phyloP scores from a whole-genome alignment of 2,797 vertebrate genomes.

The Pelobates cultripes region DNA sequence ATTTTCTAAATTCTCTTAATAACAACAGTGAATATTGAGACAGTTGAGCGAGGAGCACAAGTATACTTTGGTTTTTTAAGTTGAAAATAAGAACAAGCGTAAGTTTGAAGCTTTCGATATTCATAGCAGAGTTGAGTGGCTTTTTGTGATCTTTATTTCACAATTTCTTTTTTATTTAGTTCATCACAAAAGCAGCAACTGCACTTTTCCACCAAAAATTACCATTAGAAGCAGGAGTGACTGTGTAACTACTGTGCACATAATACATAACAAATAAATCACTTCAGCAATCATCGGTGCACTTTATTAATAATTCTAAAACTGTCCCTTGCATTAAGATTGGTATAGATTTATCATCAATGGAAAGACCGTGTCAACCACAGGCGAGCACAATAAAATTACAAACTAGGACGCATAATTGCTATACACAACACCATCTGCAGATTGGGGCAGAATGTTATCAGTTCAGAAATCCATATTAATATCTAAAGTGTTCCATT shows the following conservation, averaged over 20 bases:
- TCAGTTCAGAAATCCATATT: conserved; percentile 57
- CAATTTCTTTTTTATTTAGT: too few species aligned
- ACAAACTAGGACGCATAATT: conserved; percentile 52
- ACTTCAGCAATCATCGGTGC: conserved; percentile 31
- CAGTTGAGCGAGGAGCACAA: too few species aligned
- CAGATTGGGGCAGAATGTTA: conserved; percentile 51
- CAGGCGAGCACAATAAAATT: conserved; percentile 52
- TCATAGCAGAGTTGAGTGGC: too few species aligned
- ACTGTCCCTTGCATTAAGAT: conserved; percentile 43
- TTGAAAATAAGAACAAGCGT: too few species aligned
- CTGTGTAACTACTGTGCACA: neutral
- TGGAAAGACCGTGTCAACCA: conserved; percentile 51
- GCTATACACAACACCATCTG: conserved; percentile 56
- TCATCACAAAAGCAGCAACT: too few species aligned
- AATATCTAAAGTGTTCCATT: conserved; percentile 57
- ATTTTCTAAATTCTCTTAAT: too few species aligned
- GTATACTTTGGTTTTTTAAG: too few species aligned
- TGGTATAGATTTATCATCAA: conserved; percentile 55
- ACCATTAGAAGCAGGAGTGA: too few species aligned
- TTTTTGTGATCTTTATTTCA: too few species aligned
- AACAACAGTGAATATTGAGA: too few species aligned
- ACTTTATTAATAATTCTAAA: conserved; percentile 51
- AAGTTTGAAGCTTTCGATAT: too few species aligned
- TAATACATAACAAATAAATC: conserved; percentile 38
- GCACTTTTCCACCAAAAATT: too few species aligned